Percentiles rank a stretch among this genome's conserved stretches.
phyloP scores from a whole-genome alignment of 2,888 invertebrate genomes.

The Cephus nigrinus region DNA sequence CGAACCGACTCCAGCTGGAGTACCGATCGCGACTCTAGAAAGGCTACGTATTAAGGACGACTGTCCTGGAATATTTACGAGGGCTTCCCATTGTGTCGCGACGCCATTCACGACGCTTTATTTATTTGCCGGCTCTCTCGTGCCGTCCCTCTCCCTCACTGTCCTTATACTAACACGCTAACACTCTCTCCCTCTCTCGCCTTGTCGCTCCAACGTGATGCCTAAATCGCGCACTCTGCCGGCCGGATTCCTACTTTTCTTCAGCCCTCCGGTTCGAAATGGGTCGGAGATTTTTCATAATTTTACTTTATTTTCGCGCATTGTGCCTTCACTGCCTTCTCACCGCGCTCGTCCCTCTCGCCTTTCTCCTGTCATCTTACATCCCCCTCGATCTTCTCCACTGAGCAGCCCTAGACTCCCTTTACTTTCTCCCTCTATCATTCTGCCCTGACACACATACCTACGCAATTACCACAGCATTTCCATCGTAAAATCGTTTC shows the following conservation, averaged over 20 bases:
- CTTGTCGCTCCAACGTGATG: not conserved
- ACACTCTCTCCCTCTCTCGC: not conserved
- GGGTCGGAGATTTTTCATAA: not conserved
- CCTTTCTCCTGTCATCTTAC: not conserved
- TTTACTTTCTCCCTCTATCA: not conserved
- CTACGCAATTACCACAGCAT: not conserved
- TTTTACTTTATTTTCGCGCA: not conserved
- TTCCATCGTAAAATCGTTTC: not conserved
- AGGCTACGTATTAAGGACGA: not conserved
- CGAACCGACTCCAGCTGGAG: not conserved
- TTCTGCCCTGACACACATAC: slow-evolving; percentile 1
- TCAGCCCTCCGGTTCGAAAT: not conserved
- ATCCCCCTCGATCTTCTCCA: not conserved
- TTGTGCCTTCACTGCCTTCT: not conserved
- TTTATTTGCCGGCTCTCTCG: not conserved
- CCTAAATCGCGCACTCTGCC: not conserved
- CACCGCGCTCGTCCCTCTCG: not conserved
- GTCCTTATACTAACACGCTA: not conserved
- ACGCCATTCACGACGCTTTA: not conserved
- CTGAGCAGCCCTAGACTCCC: not conserved
- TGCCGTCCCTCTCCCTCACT: not conserved
- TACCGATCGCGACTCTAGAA: not conserved
- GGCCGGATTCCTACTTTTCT: not conserved
- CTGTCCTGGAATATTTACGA: not conserved
- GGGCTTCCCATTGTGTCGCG: not conserved